A percentile compares a stretch with the other conserved stretches of the same genome.
These are phyloP conservation scores for Barbus barbus DNA, from an alignment of 2,113 vertebrate species.

Conservation along the genomic window DNA sequence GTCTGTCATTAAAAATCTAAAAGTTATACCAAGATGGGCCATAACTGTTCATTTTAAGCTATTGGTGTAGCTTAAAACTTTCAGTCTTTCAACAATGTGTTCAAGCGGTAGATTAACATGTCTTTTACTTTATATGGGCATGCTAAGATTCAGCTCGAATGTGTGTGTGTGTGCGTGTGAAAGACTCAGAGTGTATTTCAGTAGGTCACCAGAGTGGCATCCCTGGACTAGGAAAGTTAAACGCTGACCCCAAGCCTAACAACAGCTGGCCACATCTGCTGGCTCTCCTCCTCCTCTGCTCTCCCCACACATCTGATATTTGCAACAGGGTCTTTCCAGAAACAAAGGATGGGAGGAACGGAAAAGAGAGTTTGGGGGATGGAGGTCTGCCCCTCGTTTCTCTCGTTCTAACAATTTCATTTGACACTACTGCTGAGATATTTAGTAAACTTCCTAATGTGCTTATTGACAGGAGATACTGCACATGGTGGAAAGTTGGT, in stretches of 20 bases:
- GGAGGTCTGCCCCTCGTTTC: constrained; percentile 30
- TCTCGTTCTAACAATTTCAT: constrained; percentile 4
- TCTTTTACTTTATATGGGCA: constrained; percentile 40
- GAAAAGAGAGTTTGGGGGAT: constrained; percentile 20
- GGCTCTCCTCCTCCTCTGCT: background rate
- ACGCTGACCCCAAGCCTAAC: background rate
- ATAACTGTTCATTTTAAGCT: background rate
- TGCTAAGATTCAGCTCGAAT: constrained; percentile 29
- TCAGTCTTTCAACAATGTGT: background rate
- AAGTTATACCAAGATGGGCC: background rate
- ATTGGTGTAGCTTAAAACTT: background rate
- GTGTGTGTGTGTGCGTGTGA: constrained; percentile 31
- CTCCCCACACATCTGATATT: background rate
- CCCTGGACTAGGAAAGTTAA: constrained; percentile 9
- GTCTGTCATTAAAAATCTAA: background rate
- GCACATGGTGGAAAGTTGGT: background rate
- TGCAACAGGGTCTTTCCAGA: constrained; percentile 34
- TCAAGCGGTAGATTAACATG: background rate
- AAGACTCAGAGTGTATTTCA: constrained; percentile 5
- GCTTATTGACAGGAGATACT: background rate
- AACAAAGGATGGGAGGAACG: constrained; percentile 36
- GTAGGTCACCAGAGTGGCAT: constrained; percentile 39
- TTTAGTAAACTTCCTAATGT: background rate
- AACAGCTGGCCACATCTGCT: constrained; percentile 62
- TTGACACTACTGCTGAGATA: background rate